Conservation (phyloP, 64 coral and sea anemone genomes). For the Pachyseris speciosa region DNA sequence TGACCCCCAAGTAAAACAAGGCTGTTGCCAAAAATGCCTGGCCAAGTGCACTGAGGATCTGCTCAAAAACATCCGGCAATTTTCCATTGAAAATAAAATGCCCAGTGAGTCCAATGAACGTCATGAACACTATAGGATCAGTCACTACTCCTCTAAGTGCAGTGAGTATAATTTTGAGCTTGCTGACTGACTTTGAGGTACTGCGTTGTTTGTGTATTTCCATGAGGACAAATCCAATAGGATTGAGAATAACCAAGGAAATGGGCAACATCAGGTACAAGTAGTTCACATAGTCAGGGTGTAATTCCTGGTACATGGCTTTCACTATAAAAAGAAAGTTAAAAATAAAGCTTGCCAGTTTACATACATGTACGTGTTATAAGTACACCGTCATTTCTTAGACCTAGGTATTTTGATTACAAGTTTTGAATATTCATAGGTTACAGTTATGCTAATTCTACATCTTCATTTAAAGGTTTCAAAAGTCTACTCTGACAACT, state of each 20-base stretch:
- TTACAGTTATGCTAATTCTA: no score
- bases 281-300: conserved; percentile 82
- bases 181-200: conserved; percentile 34
- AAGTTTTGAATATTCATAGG: no score
- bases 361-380: no score
- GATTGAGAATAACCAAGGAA: conserved; percentile 68
- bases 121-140: conserved; percentile 80
- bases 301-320: conserved; percentile 74
- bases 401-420: no score
- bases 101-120: conserved; percentile 75
- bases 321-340: conserved; percentile 60
- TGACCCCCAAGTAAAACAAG: conserved; percentile 89
- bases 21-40: conserved; percentile 83
- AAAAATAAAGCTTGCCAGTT: not conserved
- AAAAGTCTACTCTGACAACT: no score
- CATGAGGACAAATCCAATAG: conserved; percentile 81
- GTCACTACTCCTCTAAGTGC: conserved; percentile 71
- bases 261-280: conserved; percentile 83
- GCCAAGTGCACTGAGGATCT: conserved; percentile 66
- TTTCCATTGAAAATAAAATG: conserved; percentile 66
- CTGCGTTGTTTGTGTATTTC: conserved; percentile 70
- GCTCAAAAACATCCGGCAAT: conserved; percentile 33
- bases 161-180: conserved; percentile 31
- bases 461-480: no score
- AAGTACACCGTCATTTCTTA: no score